phyloP scores from a whole-genome alignment of 2,888 invertebrate genomes.

The Phortica okadai region DNA sequence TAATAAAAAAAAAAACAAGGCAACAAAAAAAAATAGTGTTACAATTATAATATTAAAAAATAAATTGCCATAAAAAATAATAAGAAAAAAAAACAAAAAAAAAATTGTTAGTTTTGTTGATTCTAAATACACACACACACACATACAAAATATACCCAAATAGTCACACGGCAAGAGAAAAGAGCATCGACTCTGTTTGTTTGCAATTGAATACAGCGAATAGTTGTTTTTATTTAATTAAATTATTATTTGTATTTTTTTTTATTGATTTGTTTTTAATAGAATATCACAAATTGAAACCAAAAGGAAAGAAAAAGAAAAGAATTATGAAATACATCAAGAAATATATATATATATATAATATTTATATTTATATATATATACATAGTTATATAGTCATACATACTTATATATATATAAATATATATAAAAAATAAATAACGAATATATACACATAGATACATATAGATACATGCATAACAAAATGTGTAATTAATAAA shows the following conservation, averaged over 20 bases:
- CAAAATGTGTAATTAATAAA: slow-evolving; percentile 52
- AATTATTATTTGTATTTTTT: background rate
- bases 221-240: background rate
- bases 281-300: too few relatives aligned
- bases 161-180: too few relatives aligned
- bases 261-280: too few relatives aligned
- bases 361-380: background rate
- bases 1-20: slow-evolving; percentile 35
- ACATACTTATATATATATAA: background rate
- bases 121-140: too few relatives aligned
- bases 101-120: too few relatives aligned
- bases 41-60: too few relatives aligned
- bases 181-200: too few relatives aligned
- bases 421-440: background rate
- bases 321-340: background rate
- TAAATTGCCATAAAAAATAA: too few relatives aligned
- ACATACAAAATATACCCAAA: too few relatives aligned
- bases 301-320: background rate
- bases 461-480: slow-evolving; percentile 34
- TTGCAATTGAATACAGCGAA: background rate
- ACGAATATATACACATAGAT: slow-evolving; percentile 35
- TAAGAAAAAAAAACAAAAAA: slow-evolving; percentile 25
- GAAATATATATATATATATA: background rate
- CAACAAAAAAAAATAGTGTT: background rate
- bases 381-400: slow-evolving; percentile 8